Base-by-base conservation (phyloP, 2,113 vertebrate species). In the Anarrhichthys ocellatus region DNA sequence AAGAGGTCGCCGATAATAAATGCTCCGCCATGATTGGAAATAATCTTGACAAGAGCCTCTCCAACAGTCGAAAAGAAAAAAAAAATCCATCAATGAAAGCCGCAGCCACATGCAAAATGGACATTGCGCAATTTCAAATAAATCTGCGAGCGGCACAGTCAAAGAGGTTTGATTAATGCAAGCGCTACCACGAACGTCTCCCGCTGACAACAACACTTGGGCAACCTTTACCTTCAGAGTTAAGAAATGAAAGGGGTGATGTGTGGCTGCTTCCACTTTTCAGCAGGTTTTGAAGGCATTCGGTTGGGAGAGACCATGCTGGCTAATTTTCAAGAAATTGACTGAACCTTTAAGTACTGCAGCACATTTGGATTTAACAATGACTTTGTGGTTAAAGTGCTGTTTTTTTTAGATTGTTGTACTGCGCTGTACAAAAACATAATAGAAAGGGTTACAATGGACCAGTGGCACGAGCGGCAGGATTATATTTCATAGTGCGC, bases 21-120 rank as follows among this genome's bases (percentile, higher is more conserved):
- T 78, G 87, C 73, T 76, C 42, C n/a, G 0, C 78, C 65, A 17
- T 87, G 87, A 91, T 87, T 89, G 84, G 84, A 91, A 91, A 91
- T 87, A 83, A 89, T 87, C 88, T 89, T 79, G 80, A 90, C 88
- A 87, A 91, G 84, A 81, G 86, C 74, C 86, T 91, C 87, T 91
- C 68, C 72, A 78, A 75, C 20, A 1, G 66, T 70, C 73, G 52
- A 44, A 76, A 81, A 73, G 85, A 52, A 73, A 5, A 34, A 34
- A 34, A 85, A 48, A 34, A 73, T 82, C 87, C 36, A 69, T 87
- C 77, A 78, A 29, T 36, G 71, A 58, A 84, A 68, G 59, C 18
- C 40, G 5, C 24, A 1, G 71, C 64, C 78, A 65, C 40, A 15
- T n/a, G 20, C 59, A 76, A 69, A 36, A 72, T 32, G 73, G 44